Evolutionary conservation across 2,797 vertebrate species (phyloP).

Genomic region (Ctenopoma multispine): DNA sequence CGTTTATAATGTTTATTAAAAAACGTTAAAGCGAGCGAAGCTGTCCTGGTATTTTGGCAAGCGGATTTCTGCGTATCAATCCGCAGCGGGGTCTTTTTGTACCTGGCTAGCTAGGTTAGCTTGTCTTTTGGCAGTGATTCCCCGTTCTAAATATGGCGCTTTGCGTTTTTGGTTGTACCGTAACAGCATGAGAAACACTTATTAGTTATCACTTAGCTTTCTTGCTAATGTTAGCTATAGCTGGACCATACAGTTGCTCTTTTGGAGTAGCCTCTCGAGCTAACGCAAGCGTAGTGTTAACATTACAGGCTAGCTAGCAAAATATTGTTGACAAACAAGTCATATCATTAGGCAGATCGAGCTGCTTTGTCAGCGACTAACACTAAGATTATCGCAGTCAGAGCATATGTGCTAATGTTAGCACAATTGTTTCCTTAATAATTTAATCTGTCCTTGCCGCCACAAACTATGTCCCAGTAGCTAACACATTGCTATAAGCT

Average conservation of each 20-base stretch:
- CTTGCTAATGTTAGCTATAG: conserved; percentile 41
- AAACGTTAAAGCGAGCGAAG: conserved; percentile 6
- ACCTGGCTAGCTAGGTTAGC: conserved; percentile 60
- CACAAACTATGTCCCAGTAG: conserved; percentile 15
- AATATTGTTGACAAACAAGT: background rate
- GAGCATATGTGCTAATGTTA: background rate
- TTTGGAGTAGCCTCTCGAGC: conserved; percentile 8
- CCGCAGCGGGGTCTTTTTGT: conserved; percentile 54
- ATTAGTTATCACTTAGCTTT: conserved; percentile 39
- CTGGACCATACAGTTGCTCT: conserved; percentile 5
- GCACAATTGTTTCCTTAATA: background rate
- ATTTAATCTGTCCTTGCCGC: conserved; percentile 26
- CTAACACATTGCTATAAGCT: conserved; percentile 64
- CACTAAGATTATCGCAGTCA: no score
- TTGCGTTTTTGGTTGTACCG: conserved; percentile 39
- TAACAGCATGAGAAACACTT: conserved; percentile 41
- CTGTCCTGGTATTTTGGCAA: conserved; percentile 11
- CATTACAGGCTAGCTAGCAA: background rate
- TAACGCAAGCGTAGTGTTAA: conserved; percentile 22
- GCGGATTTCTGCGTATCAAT: conserved; percentile 44
- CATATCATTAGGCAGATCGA: background rate
- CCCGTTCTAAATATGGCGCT: conserved; percentile 67
- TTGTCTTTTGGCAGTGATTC: conserved; percentile 53
- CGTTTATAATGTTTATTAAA: conserved; percentile 22
- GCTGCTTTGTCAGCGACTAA: conserved; percentile 1